Evolutionary conservation across 1,140 invertebrate species (phyloP), one percentile per base, ranked within the genome.

Genomic region (Ruditapes philippinarum): DNA sequence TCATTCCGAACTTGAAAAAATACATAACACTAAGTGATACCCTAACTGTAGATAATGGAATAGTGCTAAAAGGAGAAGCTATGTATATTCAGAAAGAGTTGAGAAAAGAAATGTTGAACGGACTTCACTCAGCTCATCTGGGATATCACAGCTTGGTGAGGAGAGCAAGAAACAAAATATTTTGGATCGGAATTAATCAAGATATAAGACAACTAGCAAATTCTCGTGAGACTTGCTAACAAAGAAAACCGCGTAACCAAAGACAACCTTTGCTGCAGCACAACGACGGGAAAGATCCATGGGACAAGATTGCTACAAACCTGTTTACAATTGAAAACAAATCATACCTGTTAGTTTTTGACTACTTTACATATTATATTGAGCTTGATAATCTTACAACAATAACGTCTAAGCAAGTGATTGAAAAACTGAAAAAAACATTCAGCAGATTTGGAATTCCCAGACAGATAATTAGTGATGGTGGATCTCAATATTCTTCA

Each of bases 361-460:
- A 89, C 38, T 89, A 89, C 42, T 86, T 76, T 42, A 62, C 40
- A 17, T 45, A 57, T 12, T 89, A 65, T 38, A 76, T 42, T 31
- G 88, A 89, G 38, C 0, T 89, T 12, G 82, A 85, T 31, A 7
- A 62, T 2, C 60, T 89, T 25, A 33, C 40, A 22, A 42, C 84
- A 40, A 86, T 70, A 73, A 36, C 51, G 42, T 86, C 88, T 3
- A 62, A 45, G 51, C 25, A 40, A 28, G 82, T 89, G 14, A 78
- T 89, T 22, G 60, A 49, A 57, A 86, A 85, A 40, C 36, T 85
- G 19, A 89, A 89, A 38, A 45, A 57, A 74, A 45, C 76, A 14
- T 89, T 89, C 38, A 68, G 73, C 11, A 9, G 88, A 62, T 62
- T 76, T 45, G 81, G 88, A 33, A 89, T 79, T 14, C 88, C 88